Conservation (phyloP, 1,140 invertebrate genomes). For the Nylanderia fulva region DNA sequence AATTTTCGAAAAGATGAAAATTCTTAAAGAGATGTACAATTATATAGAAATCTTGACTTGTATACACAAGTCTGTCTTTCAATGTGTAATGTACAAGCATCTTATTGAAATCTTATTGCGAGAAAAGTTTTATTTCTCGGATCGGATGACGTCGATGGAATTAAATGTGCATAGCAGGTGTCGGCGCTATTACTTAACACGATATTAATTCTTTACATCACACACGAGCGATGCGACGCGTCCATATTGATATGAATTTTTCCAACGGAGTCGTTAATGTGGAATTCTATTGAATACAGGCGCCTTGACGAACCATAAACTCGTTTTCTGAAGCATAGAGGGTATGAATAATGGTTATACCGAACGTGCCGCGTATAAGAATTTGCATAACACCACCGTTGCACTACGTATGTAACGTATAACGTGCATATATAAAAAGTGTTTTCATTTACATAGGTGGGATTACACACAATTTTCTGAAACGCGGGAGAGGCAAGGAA, state of each 20-base stretch:
- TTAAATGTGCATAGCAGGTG: constrained; percentile 11
- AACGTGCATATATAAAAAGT: constrained; percentile 28
- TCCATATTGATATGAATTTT: constrained; percentile 39
- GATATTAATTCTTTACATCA: constrained; percentile 20
- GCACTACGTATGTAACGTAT: constrained; percentile 1
- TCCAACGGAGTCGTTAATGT: constrained; percentile 25
- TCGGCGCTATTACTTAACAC: background rate
- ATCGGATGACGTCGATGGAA: background rate
- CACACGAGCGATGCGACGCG: background rate
- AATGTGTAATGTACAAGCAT: background rate
- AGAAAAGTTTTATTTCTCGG: background rate
- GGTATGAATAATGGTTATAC: constrained; percentile 17
- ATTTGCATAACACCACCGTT: constrained; percentile 51
- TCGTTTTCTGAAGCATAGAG: constrained; percentile 3
- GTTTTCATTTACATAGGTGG: constrained; percentile 50
- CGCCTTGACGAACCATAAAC: constrained; percentile 33
- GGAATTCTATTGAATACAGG: constrained; percentile 37
- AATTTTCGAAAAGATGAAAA: background rate
- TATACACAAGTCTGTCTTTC: background rate
- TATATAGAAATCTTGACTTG: background rate
- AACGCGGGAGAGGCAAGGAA: background rate
- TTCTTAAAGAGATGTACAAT: background rate
- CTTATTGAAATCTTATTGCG: background rate
- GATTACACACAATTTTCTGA: constrained; percentile 33
- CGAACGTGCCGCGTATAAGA: constrained; percentile 28